These are phyloP conservation scores for Gymnopithys bicolor DNA, from an alignment of 2,797 vertebrate genomes.

Conservation along the genomic window DNA sequence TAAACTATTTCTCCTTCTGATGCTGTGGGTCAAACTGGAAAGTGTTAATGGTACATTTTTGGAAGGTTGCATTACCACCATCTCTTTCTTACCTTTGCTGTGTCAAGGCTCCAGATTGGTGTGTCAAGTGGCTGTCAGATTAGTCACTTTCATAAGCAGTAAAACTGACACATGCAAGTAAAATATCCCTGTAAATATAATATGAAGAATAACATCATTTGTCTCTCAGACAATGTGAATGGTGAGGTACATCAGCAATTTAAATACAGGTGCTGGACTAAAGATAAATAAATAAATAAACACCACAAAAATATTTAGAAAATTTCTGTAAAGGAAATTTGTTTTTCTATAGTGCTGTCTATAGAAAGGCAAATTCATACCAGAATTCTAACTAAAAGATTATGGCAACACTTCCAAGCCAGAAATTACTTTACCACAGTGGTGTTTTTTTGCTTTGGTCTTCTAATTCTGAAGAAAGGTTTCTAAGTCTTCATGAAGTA, in stretches of 20 bases:
- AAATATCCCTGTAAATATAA: neutral
- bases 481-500: neutral
- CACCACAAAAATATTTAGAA: neutral
- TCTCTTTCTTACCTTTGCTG: neutral
- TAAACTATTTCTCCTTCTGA: neutral
- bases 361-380: neutral
- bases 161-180: neutral
- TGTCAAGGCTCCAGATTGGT: neutral
- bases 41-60: neutral
- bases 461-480: neutral
- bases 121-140: neutral
- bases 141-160: neutral
- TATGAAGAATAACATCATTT: neutral
- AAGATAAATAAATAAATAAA: neutral
- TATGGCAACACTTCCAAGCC: neutral
- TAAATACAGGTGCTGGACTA: neutral
- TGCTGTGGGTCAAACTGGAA: neutral
- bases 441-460: neutral
- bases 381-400: neutral
- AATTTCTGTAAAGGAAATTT: neutral
- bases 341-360: neutral
- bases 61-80: neutral
- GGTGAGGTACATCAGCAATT: neutral
- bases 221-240: neutral
- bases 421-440: rapidly evolving